These are phyloP conservation scores for Scaptodrosophila latifasciaeformis DNA, from an alignment of 2,888 invertebrate genomes.

Conservation along the genomic window DNA sequence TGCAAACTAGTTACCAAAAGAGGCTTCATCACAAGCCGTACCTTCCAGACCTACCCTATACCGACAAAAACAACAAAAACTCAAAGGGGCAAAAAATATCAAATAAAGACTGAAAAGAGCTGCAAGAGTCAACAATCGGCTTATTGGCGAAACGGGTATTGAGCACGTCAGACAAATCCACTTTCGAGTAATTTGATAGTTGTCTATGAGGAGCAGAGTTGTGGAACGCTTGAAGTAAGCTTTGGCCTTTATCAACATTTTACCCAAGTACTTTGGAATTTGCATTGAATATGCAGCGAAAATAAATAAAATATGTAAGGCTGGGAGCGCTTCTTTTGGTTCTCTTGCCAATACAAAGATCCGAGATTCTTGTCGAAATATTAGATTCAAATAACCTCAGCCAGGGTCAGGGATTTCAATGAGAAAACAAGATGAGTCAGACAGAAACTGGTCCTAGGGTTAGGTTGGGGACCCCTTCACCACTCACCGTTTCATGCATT, in stretches of 20 bases:
- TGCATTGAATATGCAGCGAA: too few species aligned
- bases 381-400: too few species aligned
- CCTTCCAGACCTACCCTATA: constrained; percentile 11
- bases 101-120: constrained; percentile 21
- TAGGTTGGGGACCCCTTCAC: too few species aligned
- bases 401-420: not conserved
- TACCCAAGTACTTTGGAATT: too few species aligned
- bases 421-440: not conserved
- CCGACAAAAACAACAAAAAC: constrained; percentile 18
- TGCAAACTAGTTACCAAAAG: constrained; percentile 47
- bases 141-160: constrained; percentile 43
- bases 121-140: constrained; percentile 28
- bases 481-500: constrained; percentile 74
- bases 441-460: too few species aligned
- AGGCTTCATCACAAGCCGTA: constrained; percentile 9
- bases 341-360: too few species aligned
- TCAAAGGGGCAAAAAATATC: constrained; percentile 8
- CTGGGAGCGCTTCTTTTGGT: too few species aligned
- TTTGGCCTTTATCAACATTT: too few species aligned
- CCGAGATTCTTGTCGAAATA: too few species aligned
- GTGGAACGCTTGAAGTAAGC: too few species aligned
- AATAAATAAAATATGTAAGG: too few species aligned
- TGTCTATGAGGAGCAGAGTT: too few species aligned
- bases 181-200: constrained; percentile 34
- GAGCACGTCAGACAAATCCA: constrained; percentile 25